Conservation (phyloP, 2,113 vertebrate species). For the Ictalurus furcatus region DNA sequence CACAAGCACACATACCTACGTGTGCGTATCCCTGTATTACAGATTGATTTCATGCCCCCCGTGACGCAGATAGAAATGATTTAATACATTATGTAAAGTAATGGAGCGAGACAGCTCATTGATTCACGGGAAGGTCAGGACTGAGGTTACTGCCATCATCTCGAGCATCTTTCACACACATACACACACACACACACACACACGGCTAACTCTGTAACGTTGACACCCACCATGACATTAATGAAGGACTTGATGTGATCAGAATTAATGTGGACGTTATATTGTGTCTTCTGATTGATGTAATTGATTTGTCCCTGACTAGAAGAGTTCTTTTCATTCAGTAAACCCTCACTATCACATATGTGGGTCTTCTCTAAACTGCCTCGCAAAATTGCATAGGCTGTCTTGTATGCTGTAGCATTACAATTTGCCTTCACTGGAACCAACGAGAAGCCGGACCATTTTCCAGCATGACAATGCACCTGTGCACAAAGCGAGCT, state of each 20-base stretch:
- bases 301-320: background rate
- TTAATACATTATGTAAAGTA: constrained; percentile 69
- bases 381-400: background rate
- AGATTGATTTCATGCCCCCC: constrained; percentile 65
- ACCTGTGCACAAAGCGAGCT: background rate
- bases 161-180: constrained; percentile 43
- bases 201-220: background rate
- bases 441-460: background rate
- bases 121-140: constrained; percentile 63
- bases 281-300: constrained; percentile 8
- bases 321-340: background rate
- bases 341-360: background rate
- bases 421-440: background rate
- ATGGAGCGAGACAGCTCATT: constrained; percentile 56
- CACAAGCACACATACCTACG: constrained; percentile 8
- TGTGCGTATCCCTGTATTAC: constrained; percentile 61
- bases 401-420: background rate
- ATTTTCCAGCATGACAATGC: background rate
- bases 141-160: constrained; percentile 49
- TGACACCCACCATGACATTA: constrained; percentile 26
- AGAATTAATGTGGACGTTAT: constrained; percentile 30
- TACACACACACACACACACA: background rate
- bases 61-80: constrained; percentile 60
- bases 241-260: constrained; percentile 41
- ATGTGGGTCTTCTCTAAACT: background rate